Evolutionary conservation across 2,888 invertebrate genomes (phyloP), one percentile per base, ranked within the genome.

Genomic region (Drosophila paranaensis): DNA sequence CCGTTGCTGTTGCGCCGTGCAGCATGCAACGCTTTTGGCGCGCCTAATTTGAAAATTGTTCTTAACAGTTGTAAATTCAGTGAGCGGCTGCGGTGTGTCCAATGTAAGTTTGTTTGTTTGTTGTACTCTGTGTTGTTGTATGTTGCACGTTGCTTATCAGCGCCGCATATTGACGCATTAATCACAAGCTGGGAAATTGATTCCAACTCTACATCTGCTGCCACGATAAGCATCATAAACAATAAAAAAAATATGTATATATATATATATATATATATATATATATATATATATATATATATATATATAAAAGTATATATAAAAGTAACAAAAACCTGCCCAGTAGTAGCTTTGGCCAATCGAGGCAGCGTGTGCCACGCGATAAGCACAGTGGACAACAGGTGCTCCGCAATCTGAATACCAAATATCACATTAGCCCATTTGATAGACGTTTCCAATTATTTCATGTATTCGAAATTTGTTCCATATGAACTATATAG

Each of bases 171-270:
- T 71, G 71, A 63, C 63, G 77, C 55, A 74, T 55, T 74, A 61
- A 74, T 64, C 67, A 64, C 51, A 40, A 46, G 73, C 74, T 84
- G 84, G 84, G 84, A 84, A 84, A 81, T 84, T 81, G 70, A 81
- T 73, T 81, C 56, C 56, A 70, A 70, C 60, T 72, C 45, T 50
- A 76, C 84, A 84, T 82, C 74, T 84, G 84, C 66, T 74, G 40
- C 27, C 55, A n/a, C 60, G 81, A 82, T 82, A 82, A 78, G 43
- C 60, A 58, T 51, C 42, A 58, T 16, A 64, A 61, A 63, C 54
- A 74, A 61, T 74, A 8, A 5, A 37, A 14, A 43, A 16, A 37
- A 13, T n/a, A n/a, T n/a, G n/a, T n/a, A 61, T 10, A 33, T 33
- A 53, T 20, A 20, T 20, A 20, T 20, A 2, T 0, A 43, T 6